Base-by-base conservation (phyloP, 2,888 invertebrate species). In the Pterostichus madidus region DNA sequence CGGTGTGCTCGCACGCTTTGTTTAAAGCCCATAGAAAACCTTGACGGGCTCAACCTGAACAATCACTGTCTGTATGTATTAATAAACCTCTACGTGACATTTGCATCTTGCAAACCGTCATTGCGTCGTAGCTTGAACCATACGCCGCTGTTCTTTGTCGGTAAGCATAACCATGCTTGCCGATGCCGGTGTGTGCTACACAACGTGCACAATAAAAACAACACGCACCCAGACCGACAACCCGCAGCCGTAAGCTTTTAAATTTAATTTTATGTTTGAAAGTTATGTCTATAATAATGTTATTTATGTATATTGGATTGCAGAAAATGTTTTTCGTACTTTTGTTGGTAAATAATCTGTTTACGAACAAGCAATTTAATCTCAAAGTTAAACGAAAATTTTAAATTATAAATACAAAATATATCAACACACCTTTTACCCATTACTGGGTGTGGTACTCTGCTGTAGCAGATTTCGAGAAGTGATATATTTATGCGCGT, bases 1-100 rank as follows among this genome's bases (percentile, higher is more conserved):
- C 86, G 85, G 85, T 85, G 85, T 86, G 80, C 84, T 84, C 83
- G 56, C 80, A 84, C 84, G 85, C 85, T 85, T 86, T 85, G 85
- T 85, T 86, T 86, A 85, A 84, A 85, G 64, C 56, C 80, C 80
- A 80, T 80, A 39, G 80, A 53, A 80, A 80, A 80, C 71, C 80
- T 80, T 80, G 80, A 80, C 68, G 52, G 39, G 35, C 31, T 56
- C 73, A 80, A 73, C 71, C 59, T 17, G 68, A 64, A 73, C 73
- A 71, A 80, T 73, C 71, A 53, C 59, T 80, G 73, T 73, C 80
- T 80, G 80, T 73, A 71, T 71, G 53, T 80, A 71, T 80, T 80
- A 80, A 80, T 80, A 80, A 79, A 79, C 79, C 35, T 46, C 44
- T 71, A 71, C 68, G 68, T 71, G 68, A 71, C 68, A 71, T 71